These are phyloP conservation scores for Ceyx melanurus DNA, from an alignment of 2,113 vertebrate species.

Conservation along the genomic window DNA sequence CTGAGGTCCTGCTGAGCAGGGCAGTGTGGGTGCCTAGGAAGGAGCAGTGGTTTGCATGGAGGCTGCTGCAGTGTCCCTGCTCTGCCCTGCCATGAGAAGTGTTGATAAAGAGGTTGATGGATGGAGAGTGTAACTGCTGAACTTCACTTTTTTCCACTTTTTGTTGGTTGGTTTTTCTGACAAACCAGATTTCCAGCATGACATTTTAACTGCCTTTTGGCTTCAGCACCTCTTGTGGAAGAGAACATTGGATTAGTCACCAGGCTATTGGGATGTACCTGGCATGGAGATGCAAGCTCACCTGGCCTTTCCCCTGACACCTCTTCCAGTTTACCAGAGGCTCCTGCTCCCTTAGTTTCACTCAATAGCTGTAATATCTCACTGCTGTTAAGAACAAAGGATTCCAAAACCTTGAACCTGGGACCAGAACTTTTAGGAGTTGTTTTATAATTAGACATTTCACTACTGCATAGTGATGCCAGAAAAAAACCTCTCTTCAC, in stretches of 20 bases:
- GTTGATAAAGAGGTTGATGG: not conserved
- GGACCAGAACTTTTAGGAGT: not conserved
- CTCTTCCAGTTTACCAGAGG: not conserved
- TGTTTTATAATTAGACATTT: not conserved
- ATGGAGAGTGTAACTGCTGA: not conserved
- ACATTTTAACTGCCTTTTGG: not conserved
- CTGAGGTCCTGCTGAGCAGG: not conserved
- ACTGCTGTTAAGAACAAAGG: not conserved
- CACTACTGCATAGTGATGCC: not conserved
- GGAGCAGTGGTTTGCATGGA: not conserved
- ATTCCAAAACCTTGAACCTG: not conserved
- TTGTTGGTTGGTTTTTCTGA: not conserved
- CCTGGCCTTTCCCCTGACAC: too few species aligned
- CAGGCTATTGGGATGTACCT: accelerated
- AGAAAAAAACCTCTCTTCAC: not conserved
- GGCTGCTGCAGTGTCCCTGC: not conserved
- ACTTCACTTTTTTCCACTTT: not conserved
- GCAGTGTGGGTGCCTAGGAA: accelerated
- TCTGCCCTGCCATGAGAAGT: not conserved
- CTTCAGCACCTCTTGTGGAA: not conserved
- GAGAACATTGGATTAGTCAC: not conserved
- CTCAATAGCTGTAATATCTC: not conserved
- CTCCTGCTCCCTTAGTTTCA: not conserved
- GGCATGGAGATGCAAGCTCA: not conserved
- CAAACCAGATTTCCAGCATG: not conserved